phyloP scores from a whole-genome alignment of 2,797 vertebrate genomes.

The Mormyrops boulengeri region DNA sequence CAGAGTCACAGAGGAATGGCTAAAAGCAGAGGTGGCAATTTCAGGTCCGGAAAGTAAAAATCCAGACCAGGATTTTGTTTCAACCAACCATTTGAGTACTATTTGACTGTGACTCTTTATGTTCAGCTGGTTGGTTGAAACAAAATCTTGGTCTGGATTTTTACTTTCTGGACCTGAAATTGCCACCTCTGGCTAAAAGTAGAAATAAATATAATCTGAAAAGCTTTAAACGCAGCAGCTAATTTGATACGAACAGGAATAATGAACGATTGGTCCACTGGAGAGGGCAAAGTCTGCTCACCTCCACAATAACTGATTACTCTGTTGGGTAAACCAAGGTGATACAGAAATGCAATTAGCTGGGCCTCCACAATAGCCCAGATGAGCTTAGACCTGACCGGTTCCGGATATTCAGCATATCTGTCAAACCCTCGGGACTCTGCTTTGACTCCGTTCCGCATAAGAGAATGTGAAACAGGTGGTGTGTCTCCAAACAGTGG shows the following conservation, averaged over 20 bases:
- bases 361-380: conserved; percentile 39
- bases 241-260: neutral
- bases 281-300: neutral
- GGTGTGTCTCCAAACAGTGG: neutral
- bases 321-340: neutral
- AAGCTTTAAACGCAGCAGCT: neutral
- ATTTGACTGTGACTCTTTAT: no score
- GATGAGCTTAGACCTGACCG: conserved; percentile 18
- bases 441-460: neutral
- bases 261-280: neutral
- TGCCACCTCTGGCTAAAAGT: neutral
- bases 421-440: neutral
- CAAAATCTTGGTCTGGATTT: no score
- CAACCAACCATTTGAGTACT: no score
- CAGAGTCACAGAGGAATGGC: neutral
- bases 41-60: no score
- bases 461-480: neutral
- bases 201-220: neutral
- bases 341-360: conserved; percentile 39
- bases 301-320: neutral
- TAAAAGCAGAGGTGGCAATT: neutral
- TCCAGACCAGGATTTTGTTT: no score
- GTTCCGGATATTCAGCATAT: neutral
- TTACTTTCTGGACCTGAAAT: no score
- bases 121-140: no score